phyloP scores from a whole-genome alignment of 2,113 vertebrate genomes.

The Antennarius striatus region DNA sequence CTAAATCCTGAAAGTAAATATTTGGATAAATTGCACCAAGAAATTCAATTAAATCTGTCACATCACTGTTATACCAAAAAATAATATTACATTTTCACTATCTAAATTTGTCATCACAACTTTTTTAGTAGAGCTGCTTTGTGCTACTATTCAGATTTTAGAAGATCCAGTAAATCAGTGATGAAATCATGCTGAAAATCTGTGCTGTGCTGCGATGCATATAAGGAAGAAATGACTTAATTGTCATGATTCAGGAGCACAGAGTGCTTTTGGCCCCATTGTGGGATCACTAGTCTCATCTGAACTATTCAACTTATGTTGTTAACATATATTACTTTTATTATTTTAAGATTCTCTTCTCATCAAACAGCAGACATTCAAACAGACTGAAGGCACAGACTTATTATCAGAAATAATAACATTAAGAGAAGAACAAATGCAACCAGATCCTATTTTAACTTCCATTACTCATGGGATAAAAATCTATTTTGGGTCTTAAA shows the following conservation, averaged over 20 bases:
- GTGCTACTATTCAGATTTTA: too few relatives aligned
- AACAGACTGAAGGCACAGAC: not conserved
- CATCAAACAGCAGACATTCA: not conserved
- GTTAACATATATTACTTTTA: not conserved
- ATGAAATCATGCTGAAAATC: not conserved
- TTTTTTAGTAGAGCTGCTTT: too few relatives aligned
- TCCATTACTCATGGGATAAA: not conserved
- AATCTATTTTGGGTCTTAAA: conserved; percentile 5
- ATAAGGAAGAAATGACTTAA: not conserved
- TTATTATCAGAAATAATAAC: not conserved
- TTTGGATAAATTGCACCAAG: not conserved
- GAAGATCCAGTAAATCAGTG: too few relatives aligned
- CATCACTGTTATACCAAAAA: not conserved
- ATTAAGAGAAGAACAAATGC: not conserved
- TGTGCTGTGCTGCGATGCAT: not conserved
- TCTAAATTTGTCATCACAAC: too few relatives aligned
- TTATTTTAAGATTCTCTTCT: not conserved
- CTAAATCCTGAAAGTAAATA: not conserved
- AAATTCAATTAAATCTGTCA: not conserved
- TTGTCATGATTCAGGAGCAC: not conserved
- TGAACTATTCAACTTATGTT: not conserved
- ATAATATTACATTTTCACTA: too few relatives aligned
- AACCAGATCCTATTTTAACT: not conserved
- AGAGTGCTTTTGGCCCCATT: conserved; percentile 28
- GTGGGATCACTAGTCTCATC: conserved; percentile 10